A percentile compares a stretch with the other conserved stretches of the same genome.
These are phyloP conservation scores for Caenorhabditis tropicalis DNA, from an alignment of 1,140 invertebrate species.

Conservation along the genomic window DNA sequence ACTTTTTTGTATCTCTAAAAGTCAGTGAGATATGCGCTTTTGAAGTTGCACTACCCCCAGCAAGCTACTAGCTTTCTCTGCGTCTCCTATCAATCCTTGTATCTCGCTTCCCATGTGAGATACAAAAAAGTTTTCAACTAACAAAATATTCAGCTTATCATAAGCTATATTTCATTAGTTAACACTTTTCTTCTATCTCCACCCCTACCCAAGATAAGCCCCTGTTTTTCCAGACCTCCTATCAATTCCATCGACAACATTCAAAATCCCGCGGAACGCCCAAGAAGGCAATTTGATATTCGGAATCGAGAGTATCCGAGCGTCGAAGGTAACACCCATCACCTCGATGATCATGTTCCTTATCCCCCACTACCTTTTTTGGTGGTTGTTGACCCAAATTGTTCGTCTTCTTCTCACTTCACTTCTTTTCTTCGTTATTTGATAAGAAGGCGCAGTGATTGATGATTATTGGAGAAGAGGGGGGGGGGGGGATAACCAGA, in stretches of 20 bases:
- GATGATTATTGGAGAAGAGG: neutral
- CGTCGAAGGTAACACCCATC: neutral
- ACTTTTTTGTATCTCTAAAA: too few relatives aligned
- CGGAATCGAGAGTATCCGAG: neutral
- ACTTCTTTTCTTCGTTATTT: neutral
- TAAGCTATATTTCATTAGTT: too few relatives aligned
- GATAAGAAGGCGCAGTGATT: neutral
- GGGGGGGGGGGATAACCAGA: too few relatives aligned
- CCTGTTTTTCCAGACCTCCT: neutral
- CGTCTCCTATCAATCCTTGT: too few relatives aligned
- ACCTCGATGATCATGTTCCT: neutral
- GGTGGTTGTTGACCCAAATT: slow-evolving; percentile 5
- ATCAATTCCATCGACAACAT: neutral
- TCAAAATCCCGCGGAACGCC: slow-evolving; percentile 1
- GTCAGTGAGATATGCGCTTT: too few relatives aligned
- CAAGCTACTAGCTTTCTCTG: too few relatives aligned
- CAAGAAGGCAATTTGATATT: slow-evolving; percentile 23
- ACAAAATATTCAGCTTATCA: too few relatives aligned
- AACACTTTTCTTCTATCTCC: neutral
- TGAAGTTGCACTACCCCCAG: too few relatives aligned
- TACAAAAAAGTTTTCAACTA: too few relatives aligned
- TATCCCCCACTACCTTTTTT: neutral
- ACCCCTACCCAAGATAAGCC: neutral
- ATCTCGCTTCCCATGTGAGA: too few relatives aligned
- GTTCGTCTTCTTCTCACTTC: neutral